These are phyloP conservation scores for Apis mellifera DNA, from an alignment of 1,140 invertebrate species.

Conservation along the genomic window DNA sequence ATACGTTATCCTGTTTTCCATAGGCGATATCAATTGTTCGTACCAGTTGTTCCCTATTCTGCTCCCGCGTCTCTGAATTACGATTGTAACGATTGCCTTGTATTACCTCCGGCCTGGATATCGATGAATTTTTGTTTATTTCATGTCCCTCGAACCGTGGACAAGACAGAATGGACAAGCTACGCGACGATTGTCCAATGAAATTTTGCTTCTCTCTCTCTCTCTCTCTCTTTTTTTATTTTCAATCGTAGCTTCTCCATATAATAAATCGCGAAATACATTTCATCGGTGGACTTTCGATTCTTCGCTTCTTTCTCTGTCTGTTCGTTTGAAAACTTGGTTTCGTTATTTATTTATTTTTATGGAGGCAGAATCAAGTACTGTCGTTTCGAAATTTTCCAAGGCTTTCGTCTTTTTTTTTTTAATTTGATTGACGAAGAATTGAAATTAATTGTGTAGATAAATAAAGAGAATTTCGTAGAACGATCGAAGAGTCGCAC, in stretches of 20 bases:
- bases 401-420: no score
- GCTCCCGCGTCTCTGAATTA: constrained; percentile 25
- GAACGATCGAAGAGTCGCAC: no score
- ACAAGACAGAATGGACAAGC: constrained; percentile 24
- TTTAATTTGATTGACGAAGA: no score
- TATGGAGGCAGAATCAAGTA: not conserved
- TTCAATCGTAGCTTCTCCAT: constrained; percentile 29
- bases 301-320: not conserved
- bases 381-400: no score
- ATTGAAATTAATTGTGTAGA: no score
- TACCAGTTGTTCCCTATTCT: constrained; percentile 7
- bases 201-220: not conserved
- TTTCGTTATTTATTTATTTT: constrained; percentile 23
- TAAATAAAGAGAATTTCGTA: no score
- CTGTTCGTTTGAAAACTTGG: not conserved
- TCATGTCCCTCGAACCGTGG: not conserved
- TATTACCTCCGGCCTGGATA: constrained; percentile 10
- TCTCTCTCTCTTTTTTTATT: not conserved
- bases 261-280: constrained; percentile 20
- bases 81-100: constrained; percentile 47
- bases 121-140: constrained; percentile 29
- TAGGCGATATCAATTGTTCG: constrained; percentile 38
- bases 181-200: not conserved
- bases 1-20: constrained; percentile 26
- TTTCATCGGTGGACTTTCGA: constrained; percentile 5